Evolutionary conservation across 2,888 invertebrate species (phyloP), one percentile per base, ranked within the genome.

Genomic region (Rhamnusium bicolor): DNA sequence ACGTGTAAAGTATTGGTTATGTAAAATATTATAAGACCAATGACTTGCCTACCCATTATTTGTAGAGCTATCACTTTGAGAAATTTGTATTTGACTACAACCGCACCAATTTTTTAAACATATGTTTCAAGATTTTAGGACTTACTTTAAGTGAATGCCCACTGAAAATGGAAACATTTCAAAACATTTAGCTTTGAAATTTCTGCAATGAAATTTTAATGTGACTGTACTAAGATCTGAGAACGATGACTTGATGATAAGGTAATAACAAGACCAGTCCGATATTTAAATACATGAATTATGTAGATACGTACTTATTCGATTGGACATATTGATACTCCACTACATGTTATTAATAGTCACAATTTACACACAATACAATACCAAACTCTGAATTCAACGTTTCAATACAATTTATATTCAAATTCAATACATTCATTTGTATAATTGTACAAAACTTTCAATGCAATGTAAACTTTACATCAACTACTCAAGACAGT

Each of bases 251-350:
- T 84, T 82, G 81, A 85, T 87, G 87, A 87, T 87, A 87, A 87
- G 88, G 87, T 87, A 87, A 86, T 87, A 87, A 87, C 84, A 85
- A 84, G 85, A 84, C 85, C 85, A 81, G 84, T 79, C 80, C 79
- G 84, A 86, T 87, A 87, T 88, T 88, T 88, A 87, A 88, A 88
- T 87, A 86, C 86, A 88, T 88, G 87, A 87, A 88, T 88, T 88
- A 88, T 88, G 87, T 87, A 88, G 87, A 87, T 87, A 83, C 81
- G 84, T 86, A 86, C 86, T 87, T 87, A 87, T 87, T 85, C 87
- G 87, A 88, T 88, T 87, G 87, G 87, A 87, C 88, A 88, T 88
- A 88, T 88, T 87, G 88, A 88, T 88, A 88, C 86, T 87, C 86
- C 86, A 84, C 84, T 85, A 84, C 81, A 79, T 83, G 87, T 87